phyloP scores from a whole-genome alignment of 2,888 invertebrate species.

The Xylota sylvarum region DNA sequence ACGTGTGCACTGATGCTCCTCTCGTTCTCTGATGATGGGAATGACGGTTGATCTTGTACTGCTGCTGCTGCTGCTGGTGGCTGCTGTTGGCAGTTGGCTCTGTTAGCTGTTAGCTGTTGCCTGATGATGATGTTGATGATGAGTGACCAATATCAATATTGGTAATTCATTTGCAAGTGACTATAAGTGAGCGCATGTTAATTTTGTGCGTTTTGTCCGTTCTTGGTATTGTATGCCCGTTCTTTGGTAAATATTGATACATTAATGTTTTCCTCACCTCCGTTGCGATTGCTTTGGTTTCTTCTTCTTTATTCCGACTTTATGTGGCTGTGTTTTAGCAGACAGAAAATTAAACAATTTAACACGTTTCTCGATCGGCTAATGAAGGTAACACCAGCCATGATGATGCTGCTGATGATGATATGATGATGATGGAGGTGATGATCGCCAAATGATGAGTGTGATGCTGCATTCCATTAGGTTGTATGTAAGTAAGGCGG shows the following conservation, averaged over 20 bases:
- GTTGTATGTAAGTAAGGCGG: background rate
- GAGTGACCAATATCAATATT: conserved; percentile 76
- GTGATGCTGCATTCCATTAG: conserved; percentile 39
- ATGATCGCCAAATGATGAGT: conserved; percentile 62
- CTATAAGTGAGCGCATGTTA: conserved; percentile 71
- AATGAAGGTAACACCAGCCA: conserved; percentile 59
- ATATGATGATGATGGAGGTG: conserved; percentile 25
- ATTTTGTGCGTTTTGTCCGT: conserved; percentile 47
- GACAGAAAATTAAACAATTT: conserved; percentile 77
- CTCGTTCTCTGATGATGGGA: conserved; percentile 32
- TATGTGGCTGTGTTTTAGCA: conserved; percentile 73
- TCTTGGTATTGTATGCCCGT: conserved; percentile 57
- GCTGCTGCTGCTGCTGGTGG: conserved; percentile 24
- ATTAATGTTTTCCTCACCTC: conserved; percentile 54
- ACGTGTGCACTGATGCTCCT: conserved; percentile 52
- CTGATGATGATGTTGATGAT: conserved; percentile 64
- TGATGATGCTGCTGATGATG: conserved; percentile 30
- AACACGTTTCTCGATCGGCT: conserved; percentile 71
- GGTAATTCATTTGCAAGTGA: conserved; percentile 76
- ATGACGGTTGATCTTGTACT: conserved; percentile 23
- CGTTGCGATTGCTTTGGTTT: conserved; percentile 20
- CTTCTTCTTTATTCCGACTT: background rate
- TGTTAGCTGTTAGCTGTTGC: conserved; percentile 33
- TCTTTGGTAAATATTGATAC: conserved; percentile 75
- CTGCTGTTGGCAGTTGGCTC: conserved; percentile 26